A percentile compares a stretch with the other conserved stretches of the same genome.
Conservation (phyloP, 1,140 invertebrate genomes). For the Pteromalus puparum region DNA sequence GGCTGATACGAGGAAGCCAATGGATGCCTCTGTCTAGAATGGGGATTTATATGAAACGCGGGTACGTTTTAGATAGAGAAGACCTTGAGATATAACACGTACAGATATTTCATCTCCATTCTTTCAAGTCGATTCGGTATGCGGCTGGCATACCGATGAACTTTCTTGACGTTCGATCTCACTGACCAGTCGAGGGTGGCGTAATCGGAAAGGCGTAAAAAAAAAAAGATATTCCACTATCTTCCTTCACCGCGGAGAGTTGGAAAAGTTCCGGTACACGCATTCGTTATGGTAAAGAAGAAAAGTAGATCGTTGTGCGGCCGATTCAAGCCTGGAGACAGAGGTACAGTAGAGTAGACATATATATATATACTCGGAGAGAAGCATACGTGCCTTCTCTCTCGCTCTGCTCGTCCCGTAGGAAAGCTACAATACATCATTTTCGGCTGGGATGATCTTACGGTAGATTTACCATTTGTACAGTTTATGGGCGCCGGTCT, state of each 20-base stretch:
- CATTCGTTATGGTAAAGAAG: background rate
- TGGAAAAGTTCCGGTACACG: no score
- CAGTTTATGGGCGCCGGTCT: slow-evolving; percentile 74
- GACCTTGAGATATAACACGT: no score
- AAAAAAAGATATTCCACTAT: background rate
- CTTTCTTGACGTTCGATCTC: slow-evolving; percentile 28
- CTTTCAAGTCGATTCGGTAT: slow-evolving; percentile 4
- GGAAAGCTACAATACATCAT: slow-evolving; percentile 72
- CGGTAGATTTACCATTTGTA: slow-evolving; percentile 76
- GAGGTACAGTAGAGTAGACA: background rate
- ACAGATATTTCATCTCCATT: background rate
- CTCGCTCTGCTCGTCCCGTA: background rate
- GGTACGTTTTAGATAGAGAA: no score
- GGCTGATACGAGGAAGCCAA: background rate
- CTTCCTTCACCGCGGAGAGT: no score
- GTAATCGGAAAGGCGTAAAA: background rate
- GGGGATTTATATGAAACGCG: no score
- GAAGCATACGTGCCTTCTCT: slow-evolving; percentile 33
- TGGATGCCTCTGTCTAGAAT: no score
- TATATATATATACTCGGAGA: background rate
- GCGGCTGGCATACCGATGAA: slow-evolving; percentile 1
- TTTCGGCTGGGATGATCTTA: slow-evolving; percentile 76
- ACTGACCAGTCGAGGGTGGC: slow-evolving; percentile 7
- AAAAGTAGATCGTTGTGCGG: background rate
- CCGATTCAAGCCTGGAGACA: background rate